Evolutionary conservation across 1,140 invertebrate genomes (phyloP).

Genomic region (Samia ricini): DNA sequence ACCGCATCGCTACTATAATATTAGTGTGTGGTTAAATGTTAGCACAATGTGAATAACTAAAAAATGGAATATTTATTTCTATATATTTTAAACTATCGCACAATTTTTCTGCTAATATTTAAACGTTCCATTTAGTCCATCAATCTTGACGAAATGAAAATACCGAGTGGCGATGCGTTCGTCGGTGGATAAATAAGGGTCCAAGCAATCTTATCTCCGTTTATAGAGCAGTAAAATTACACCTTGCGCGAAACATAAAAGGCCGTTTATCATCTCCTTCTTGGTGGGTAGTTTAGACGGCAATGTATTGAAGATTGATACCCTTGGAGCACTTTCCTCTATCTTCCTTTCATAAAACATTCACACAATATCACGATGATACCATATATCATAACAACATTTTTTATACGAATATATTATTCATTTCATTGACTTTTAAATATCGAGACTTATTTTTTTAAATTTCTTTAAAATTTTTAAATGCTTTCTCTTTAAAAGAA

Average conservation of each 20-base stretch:
- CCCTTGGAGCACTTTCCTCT: conserved; percentile 18
- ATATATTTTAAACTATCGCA: too few relatives aligned
- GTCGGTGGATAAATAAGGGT: conserved; percentile 50
- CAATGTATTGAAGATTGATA: conserved; percentile 63
- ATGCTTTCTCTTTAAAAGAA: too few relatives aligned
- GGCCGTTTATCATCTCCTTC: conserved; percentile 59
- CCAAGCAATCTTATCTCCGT: conserved; percentile 66
- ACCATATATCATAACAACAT: too few relatives aligned
- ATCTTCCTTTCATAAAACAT: conserved; percentile 23
- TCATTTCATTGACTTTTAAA: too few relatives aligned
- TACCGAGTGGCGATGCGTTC: conserved; percentile 34
- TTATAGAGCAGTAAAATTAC: conserved; percentile 72
- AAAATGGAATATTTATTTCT: too few relatives aligned
- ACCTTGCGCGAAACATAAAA: conserved; percentile 51
- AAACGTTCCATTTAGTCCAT: conserved; percentile 5
- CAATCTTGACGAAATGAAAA: conserved; percentile 38
- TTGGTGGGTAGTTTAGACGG: conserved; percentile 52
- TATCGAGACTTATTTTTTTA: too few relatives aligned
- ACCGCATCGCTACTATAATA: too few relatives aligned
- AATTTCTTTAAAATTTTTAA: too few relatives aligned
- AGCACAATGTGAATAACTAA: too few relatives aligned
- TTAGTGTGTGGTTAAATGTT: too few relatives aligned
- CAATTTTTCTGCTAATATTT: neutral
- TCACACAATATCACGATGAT: conserved; percentile 12
- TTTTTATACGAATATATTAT: too few relatives aligned